Conservation (phyloP, 2,888 invertebrate genomes). For the Labia minor region DNA sequence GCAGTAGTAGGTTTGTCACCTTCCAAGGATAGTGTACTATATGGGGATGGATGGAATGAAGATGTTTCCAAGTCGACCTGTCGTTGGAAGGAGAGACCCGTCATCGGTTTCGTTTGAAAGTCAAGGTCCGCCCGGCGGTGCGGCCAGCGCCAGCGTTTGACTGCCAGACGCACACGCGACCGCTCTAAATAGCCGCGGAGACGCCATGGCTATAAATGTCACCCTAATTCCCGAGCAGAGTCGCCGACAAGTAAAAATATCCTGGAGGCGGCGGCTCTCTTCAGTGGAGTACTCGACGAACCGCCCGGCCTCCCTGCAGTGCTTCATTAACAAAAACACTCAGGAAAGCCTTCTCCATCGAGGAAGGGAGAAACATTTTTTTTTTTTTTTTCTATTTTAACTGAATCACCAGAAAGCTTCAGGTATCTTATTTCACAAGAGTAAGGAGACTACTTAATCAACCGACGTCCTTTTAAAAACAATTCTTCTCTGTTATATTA, state of each 20-base stretch:
- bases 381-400: too few species aligned
- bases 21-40: too few species aligned
- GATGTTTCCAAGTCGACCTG: neutral
- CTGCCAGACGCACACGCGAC: neutral
- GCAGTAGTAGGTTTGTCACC: too few species aligned
- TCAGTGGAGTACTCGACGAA: neutral
- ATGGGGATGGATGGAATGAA: neutral
- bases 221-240: neutral
- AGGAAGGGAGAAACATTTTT: too few species aligned
- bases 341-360: too few species aligned
- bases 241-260: neutral
- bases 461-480: neutral
- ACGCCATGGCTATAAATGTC: conserved; percentile 13
- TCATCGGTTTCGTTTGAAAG: neutral
- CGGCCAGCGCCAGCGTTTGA: neutral
- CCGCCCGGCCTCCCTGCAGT: too few species aligned
- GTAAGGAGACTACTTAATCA: too few species aligned
- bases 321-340: too few species aligned
- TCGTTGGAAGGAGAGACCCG: neutral
- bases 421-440: too few species aligned
- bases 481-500: too few species aligned
- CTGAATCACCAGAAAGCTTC: too few species aligned
- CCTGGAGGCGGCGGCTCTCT: neutral
- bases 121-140: neutral
- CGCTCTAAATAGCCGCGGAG: neutral